Evolutionary conservation across 2,113 vertebrate genomes (phyloP), one percentile per base, ranked within the genome.

Genomic region (Solenodon paradoxus): DNA sequence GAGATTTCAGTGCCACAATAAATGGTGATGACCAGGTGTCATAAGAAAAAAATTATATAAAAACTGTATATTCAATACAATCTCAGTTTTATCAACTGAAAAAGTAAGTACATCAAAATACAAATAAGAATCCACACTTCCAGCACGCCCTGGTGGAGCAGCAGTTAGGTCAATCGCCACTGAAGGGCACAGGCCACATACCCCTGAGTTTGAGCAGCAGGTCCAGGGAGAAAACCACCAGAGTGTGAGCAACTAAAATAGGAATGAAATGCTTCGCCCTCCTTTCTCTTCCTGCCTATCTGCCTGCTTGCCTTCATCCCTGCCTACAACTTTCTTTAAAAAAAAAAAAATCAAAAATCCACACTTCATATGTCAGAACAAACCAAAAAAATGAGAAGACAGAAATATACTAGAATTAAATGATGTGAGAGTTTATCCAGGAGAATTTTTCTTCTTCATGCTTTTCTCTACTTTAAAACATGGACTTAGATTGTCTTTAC

Each of bases 391-490:
- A 61, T 45, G 53, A 38, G 17, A 83, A 26, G 30, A 68, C 2
- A 74, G 47, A 86, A 83, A 90, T 80, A 66, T 30, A 47, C 47
- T 79, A 59, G 84, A 93, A 80, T 53, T n/a, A n/a, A n/a, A 26
- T 92, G 84, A 83, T 28, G 8, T 68, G 20, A 12, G 45, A 1
- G 51, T 87, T 96, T 90, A 90, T 57, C 26, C 32, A 85, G 6
- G 28, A 69, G 26, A 90, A 92, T 16, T 92, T 88, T 84, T 92
- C 53, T 86, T 72, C 64, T 80, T 80, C 84, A 7, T 84, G 80
- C 11, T 90, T 95, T 71, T 19, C 53, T 88, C 45, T 94, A 55
- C 80, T 96, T 80, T 81, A 42, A 92, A 94, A 96, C 9, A 32
- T 35, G 17, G 66, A 66, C 90, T 84, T 88, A 42, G 83, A 57